Base-by-base conservation (phyloP, 2,113 vertebrate genomes). In the Hypomesus transpacificus region DNA sequence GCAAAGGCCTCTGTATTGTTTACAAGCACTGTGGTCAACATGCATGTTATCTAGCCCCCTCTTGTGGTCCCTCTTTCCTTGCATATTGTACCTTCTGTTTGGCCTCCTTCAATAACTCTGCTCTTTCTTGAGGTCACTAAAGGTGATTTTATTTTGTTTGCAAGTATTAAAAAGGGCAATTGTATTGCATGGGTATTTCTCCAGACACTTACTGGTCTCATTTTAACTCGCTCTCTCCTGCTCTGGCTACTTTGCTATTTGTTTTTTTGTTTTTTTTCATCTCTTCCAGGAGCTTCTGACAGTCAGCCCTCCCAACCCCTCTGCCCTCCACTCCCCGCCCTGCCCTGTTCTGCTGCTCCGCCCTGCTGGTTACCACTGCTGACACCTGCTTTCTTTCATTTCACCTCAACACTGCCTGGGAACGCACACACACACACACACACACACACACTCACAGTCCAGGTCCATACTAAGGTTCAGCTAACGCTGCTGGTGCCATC, bases 311-410 rank as follows among this genome's bases (percentile, higher is more conserved):
- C 81, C 93, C 93, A 91, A 80, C 81, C 87, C 82, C 28, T 86
- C 90, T 80, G 83, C 83, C 85, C 39, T 46, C 39, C 39, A 72
- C 71, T 82, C 78, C 92, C 89, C 90, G 85, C 80, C 79, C 84
- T 87, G 80, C 93, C 93, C 95, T 94, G 94, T 93, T 92, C 92
- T 89, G 87, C 64, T 69, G 52, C 60, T 92, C 94, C 92, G 92
- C 93, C 88, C 90, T 93, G 94, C 92, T 94, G 61, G 89, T 90
- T 91, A 86, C 88, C 93, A 92, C 93, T 89, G 92, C 89, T 89
- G 90, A 87, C 79, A 85, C 82, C 90, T 87, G 90, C 95, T 97
- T 96, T 93, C 94, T 96, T 87, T 94, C 95, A 96, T 96, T 95
- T 94, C 94, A 94, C 94, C 93, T 95, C 93, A 93, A 92, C 81